Base-by-base conservation (phyloP, 2,797 vertebrate genomes). In the Acrossocheilus wenchowensis region DNA sequence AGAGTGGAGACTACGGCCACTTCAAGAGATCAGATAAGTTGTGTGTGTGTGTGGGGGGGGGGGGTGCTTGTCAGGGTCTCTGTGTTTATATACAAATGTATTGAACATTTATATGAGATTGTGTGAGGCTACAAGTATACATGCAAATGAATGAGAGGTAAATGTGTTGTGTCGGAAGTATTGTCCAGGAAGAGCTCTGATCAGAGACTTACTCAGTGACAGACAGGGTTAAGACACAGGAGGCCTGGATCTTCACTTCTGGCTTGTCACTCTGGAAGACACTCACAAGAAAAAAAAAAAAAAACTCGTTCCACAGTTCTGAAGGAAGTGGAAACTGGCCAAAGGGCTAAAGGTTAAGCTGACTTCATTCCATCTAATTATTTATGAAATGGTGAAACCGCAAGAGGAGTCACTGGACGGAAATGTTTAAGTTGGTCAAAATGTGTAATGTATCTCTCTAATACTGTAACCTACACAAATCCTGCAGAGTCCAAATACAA, bases 1-100 rank as follows among this genome's bases (percentile, higher is more conserved):
- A 94, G 91, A 94, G 93, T 94, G 94, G 95, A 96, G 95, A 95
- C 95, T 89, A 87, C 81, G 87, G 87, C 92, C 94, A 93, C 94
- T 94, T 93, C 83, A 93, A 26, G 39, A 90, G 89, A 92, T 91
- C 90, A 91, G 91, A 95, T 95, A 93, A 94, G 93, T 91, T 87
- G 62, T 77, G 71, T 66, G n/a, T 39, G 60, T 50, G 86, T 74
- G 71, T 84, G 71, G 50, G n/a, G 71, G 0, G 39, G 17, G 60
- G 30, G 62, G 21, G 74, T 57, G 36, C 45, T 19, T 78, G 64
- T 41, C 26, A 60, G 74, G 10, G 81, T 87, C 6, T 43, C 26
- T 78, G 23, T 41, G 52, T 41, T 14, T 50, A 19, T 43, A 21
- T 43, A 43, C 1, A 3, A 60, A 60, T 77, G 21, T n/a, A 17